Conservation (phyloP, 2,888 invertebrate species). For the Macrosoma leucophasiata region DNA sequence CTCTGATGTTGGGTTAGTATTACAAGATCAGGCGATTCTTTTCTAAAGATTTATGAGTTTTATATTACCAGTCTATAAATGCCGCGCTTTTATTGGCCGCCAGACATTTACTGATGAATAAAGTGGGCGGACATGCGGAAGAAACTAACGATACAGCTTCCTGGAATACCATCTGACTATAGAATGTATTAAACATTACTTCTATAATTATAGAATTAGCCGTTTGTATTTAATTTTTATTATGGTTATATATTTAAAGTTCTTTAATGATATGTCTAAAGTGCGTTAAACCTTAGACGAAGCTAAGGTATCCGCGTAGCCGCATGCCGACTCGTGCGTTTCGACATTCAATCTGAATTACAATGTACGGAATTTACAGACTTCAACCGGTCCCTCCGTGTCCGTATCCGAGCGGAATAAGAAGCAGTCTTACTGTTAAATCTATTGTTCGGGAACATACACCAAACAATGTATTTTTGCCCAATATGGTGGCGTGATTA, state of each 20-base stretch:
- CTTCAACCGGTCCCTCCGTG: conserved; percentile 47
- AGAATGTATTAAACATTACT: too few relatives aligned
- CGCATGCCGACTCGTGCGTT: conserved; percentile 67
- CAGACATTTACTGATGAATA: conserved; percentile 71
- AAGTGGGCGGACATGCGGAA: conserved; percentile 67
- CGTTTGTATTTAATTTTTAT: too few relatives aligned
- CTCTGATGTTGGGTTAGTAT: conserved; percentile 57
- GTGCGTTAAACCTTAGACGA: conserved; percentile 33
- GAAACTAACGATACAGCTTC: conserved; percentile 54
- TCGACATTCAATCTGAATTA: conserved; percentile 68
- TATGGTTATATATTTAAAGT: conserved; percentile 22
- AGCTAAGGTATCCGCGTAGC: conserved; percentile 53
- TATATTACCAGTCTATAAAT: conserved; percentile 67
- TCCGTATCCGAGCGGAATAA: conserved; percentile 71
- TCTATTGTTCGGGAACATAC: conserved; percentile 65
- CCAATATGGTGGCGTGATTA: conserved; percentile 68
- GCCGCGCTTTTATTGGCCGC: conserved; percentile 64
- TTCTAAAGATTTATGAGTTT: conserved; percentile 61
- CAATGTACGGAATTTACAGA: conserved; percentile 66
- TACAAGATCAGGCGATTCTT: conserved; percentile 48
- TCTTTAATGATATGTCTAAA: conserved; percentile 32
- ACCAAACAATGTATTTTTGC: conserved; percentile 67
- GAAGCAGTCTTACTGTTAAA: conserved; percentile 70
- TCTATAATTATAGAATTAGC: conserved; percentile 27
- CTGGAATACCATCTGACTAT: conserved; percentile 47